phyloP scores from a whole-genome alignment of 2,113 vertebrate species.

The cat (Felis catus) region DNA sequence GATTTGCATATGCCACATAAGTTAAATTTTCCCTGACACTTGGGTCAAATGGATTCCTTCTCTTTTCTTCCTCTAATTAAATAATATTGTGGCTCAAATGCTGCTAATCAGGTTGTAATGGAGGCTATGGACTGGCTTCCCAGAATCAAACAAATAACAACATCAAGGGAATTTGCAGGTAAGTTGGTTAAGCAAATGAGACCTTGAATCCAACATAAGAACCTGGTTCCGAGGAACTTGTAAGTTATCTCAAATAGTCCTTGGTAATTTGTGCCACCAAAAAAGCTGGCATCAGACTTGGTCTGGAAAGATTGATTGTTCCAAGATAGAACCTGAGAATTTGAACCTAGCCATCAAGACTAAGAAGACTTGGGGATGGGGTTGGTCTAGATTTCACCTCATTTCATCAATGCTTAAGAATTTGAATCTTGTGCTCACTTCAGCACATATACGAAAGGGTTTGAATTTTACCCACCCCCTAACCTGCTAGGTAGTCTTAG shows the following conservation, averaged over 20 bases:
- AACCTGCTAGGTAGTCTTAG: background rate
- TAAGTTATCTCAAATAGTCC: background rate
- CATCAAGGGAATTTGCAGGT: background rate
- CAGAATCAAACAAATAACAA: background rate
- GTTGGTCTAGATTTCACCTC: background rate
- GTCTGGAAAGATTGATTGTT: background rate
- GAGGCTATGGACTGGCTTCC: background rate
- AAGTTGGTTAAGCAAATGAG: slow-evolving; percentile 1
- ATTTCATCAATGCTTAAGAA: background rate
- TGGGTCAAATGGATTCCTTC: background rate
- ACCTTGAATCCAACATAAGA: background rate
- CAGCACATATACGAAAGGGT: no score
- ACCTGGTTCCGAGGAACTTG: background rate
- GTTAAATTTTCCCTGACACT: background rate
- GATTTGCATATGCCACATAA: background rate
- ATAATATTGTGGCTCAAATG: background rate
- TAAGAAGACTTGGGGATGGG: background rate
- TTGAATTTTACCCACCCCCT: background rate
- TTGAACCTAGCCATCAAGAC: background rate
- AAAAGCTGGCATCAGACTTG: background rate
- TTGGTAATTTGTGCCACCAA: background rate
- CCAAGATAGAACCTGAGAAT: background rate
- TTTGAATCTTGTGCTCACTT: background rate
- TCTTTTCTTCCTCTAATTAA: background rate
- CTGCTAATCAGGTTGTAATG: background rate